These are phyloP conservation scores for Poeciliopsis turneri DNA, from an alignment of 2,797 vertebrate species.

Conservation along the genomic window DNA sequence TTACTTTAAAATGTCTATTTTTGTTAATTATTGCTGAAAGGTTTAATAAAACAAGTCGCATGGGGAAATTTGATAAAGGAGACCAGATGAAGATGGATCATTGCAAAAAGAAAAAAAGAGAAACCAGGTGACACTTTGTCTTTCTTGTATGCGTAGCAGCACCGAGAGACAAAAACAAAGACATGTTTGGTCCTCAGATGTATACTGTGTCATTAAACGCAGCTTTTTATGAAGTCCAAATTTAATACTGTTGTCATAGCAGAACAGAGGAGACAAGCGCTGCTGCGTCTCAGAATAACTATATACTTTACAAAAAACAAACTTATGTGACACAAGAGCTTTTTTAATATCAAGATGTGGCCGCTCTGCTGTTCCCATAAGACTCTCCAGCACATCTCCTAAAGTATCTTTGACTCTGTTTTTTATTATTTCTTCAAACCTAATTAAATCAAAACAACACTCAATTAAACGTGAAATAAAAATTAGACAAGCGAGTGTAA, in stretches of 20 bases:
- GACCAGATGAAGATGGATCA: constrained; percentile 3
- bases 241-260: constrained; percentile 57
- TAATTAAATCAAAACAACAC: constrained; percentile 48
- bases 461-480: constrained; percentile 48
- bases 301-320: constrained; percentile 41
- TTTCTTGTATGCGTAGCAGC: constrained; percentile 24
- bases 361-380: constrained; percentile 25
- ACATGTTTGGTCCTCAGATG: constrained; percentile 37
- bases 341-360: constrained; percentile 37
- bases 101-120: constrained; percentile 16
- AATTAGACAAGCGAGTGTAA: constrained; percentile 16
- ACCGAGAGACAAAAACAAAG: constrained; percentile 32
- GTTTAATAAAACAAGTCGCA: constrained; percentile 12
- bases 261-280: constrained; percentile 41
- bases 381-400: constrained; percentile 28
- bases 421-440: constrained; percentile 30
- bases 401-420: constrained; percentile 38
- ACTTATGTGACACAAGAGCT: constrained; percentile 29
- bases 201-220: constrained; percentile 39
- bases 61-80: constrained; percentile 15
- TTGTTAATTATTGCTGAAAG: constrained; percentile 17
- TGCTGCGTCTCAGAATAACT: constrained; percentile 39
- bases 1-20: constrained; percentile 22
- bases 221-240: constrained; percentile 50
- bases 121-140: constrained; percentile 19